Base-by-base conservation (phyloP, 2,113 vertebrate species). In the Oenanthe melanoleuca region DNA sequence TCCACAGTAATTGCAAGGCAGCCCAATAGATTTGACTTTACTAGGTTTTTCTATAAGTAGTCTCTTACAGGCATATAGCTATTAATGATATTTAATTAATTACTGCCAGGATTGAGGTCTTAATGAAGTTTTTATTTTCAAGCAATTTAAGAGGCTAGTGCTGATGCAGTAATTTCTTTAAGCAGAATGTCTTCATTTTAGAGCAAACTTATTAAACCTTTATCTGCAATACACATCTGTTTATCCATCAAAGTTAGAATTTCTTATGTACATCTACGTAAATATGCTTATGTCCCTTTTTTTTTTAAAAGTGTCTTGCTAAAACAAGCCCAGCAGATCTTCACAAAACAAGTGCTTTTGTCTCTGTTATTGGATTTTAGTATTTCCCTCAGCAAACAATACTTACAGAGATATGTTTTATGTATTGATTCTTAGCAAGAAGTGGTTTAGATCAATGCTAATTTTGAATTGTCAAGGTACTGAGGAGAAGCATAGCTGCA, bases 1-100 rank as follows among this genome's bases (percentile, higher is more conserved):
- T 89, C 50, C 50, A 73, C 45, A 77, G 52, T 80, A 88, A 86
- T 73, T 83, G 10, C 52, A 67, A 63, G 47, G 20, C 50, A 88
- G 38, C 18, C 42, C 79, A 80, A 88, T 23, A 37, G 42, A 69
- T 92, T 69, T 82, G 11, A 73, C 75, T 89, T 94, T 78, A 78
- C 47, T 5, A 1, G 21, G 4, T 9, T 89, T 90, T 88, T 66
- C 45, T 70, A 0, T 69, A 31, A 44, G 61, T 42, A 45, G 10
- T 40, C 22, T 86, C 38, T 92, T 88, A 80, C 25, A 77, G 34
- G 20, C 63, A 55, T 65, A 23, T 73, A 80, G 63, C 23, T 86
- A 34, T 83, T 63, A 83, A 55, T 82, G 55, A 47, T 26, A 77
- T 57, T 64, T 92, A 88, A 92, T 88, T 90, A 64, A 92, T 93